A percentile compares a stretch with the other conserved stretches of the same genome.
Conservation (phyloP, 2,888 invertebrate species). For the Cylindroiulus punctatus region DNA sequence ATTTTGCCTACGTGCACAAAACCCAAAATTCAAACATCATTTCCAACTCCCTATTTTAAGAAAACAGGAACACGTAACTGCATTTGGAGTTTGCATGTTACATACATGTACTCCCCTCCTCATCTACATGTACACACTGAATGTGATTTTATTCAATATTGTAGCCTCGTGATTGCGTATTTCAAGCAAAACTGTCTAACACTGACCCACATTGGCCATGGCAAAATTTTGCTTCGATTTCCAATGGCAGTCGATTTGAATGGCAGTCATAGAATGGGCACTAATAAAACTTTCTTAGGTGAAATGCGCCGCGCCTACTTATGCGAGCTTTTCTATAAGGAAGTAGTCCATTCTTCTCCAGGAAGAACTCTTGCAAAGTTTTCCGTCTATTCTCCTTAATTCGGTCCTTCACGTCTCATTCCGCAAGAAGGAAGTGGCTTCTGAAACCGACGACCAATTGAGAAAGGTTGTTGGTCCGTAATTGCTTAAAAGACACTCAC, state of each 20-base stretch:
- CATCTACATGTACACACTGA: neutral
- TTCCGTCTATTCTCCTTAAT: conserved; percentile 27
- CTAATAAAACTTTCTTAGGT: neutral
- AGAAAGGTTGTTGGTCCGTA: conserved; percentile 42
- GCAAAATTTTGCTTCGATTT: neutral
- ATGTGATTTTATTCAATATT: neutral
- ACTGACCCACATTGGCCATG: neutral
- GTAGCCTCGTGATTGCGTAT: no score
- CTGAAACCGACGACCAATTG: conserved; percentile 20
- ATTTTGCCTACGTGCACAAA: no score
- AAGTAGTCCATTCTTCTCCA: conserved; percentile 8
- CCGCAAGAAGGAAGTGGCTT: neutral
- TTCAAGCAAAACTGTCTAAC: neutral
- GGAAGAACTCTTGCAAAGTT: conserved; percentile 11
- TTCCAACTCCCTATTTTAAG: no score
- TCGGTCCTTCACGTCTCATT: conserved; percentile 13
- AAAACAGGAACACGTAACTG: no score
- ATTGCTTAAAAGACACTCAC: conserved; percentile 13
- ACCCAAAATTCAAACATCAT: no score
- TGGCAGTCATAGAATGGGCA: neutral
- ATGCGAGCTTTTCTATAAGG: conserved; percentile 5
- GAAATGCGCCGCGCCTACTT: conserved; percentile 5
- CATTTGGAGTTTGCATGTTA: neutral
- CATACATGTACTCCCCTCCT: neutral
- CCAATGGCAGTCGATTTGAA: conserved; percentile 7